Base-by-base conservation (phyloP, 2,113 vertebrate species). In the Numenius arquata region DNA sequence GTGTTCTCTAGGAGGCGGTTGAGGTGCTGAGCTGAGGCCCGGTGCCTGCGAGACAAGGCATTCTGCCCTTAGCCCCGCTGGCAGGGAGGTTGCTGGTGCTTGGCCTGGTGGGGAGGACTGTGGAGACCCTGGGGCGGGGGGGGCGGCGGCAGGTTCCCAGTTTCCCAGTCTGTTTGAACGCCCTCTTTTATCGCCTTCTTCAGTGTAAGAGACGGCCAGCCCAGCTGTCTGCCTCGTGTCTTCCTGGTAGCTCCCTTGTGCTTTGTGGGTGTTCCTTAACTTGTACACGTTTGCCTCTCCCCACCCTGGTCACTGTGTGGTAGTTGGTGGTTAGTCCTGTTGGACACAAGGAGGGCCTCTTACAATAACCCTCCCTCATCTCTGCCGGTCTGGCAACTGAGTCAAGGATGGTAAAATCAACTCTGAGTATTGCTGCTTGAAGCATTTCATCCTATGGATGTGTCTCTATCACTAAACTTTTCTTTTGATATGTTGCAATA, bases 151-250 rank as follows among this genome's bases (percentile, higher is more conserved):
- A 36, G 23, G 47, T 20, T 67, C 15, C 2, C 0, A 3, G 0
- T 27, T 20, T 67, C 15, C 2, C 0, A 3, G 0, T 27, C 6
- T 26, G 10, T 4, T 45, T 8, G 3, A 20, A 0, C 6, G 45
- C 4, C 0, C 10, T 23, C 0, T 72, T n/a, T 36, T 27, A 1
- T 6, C 0, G 0, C 19, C 0, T 1, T 53, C 2, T n/a, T 17
- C 11, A 0, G 12, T 17, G 8, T 15, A 52, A 40, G 27, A 15
- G 6, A 4, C 1, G 5, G 8, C 12, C 2, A 13, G 22, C 8
- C 11, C 12, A 15, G 53, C 6, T n/a, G 7, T 5, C 5, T 14
- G 29, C 1, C 5, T 48, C 10, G 15, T 8, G 12, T 6, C 14
- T 17, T 38, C 32, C 27, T 3, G 3, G 13, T 11, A 21, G 52